These are phyloP conservation scores for Ciconia stormi DNA, from an alignment of 2,113 vertebrate species.

Conservation along the genomic window DNA sequence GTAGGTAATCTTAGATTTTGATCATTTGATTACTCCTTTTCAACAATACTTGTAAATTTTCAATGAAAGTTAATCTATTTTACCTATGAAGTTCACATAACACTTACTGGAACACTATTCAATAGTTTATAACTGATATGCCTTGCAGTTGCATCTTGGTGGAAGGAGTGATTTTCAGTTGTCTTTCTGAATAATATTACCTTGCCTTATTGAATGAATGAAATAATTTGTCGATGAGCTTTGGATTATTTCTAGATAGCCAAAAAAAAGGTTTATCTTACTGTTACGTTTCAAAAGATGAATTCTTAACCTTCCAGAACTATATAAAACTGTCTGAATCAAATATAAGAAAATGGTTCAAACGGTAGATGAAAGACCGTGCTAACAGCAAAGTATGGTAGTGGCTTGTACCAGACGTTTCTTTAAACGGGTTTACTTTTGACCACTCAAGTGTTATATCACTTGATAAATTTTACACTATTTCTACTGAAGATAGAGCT, in stretches of 20 bases:
- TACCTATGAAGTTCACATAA: not conserved
- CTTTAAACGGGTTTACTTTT: not conserved
- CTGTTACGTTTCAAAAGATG: not conserved
- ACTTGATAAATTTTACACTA: not conserved
- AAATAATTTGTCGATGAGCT: not conserved
- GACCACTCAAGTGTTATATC: not conserved
- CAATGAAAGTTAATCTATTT: not conserved
- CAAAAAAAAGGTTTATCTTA: not conserved
- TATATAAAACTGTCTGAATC: not conserved
- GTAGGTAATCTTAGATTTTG: not conserved
- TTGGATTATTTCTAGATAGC: not conserved
- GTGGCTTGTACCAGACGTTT: not conserved
- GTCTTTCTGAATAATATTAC: not conserved
- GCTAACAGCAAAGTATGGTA: not conserved
- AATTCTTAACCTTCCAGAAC: not conserved
- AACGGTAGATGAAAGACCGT: not conserved
- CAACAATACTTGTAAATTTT: not conserved
- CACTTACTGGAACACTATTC: not conserved
- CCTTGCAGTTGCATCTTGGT: not conserved
- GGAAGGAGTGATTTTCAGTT: not conserved
- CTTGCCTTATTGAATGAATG: not conserved
- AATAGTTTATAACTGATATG: not conserved
- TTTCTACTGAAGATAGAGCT: not conserved
- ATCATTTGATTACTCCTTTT: not conserved
- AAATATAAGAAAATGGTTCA: not conserved